Base-by-base conservation (phyloP, 2,888 invertebrate species). In the Phrixothrix hirtus region DNA sequence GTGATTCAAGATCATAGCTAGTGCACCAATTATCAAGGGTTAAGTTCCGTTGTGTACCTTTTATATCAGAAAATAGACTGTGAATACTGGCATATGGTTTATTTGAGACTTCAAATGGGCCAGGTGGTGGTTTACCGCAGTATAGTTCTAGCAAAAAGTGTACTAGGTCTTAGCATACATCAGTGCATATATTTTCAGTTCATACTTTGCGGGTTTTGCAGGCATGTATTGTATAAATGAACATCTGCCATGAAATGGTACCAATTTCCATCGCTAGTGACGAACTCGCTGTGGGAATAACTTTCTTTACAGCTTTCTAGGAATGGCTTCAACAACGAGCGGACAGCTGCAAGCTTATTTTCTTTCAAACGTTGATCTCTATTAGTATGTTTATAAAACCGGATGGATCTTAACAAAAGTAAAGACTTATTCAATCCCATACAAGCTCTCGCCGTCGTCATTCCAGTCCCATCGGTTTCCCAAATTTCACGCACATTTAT, bases 101-200 rank as follows among this genome's bases (percentile, higher is more conserved):
- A n/a, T n/a, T n/a, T n/a, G n/a, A n/a, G n/a, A n/a, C n/a, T n/a
- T n/a, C n/a, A n/a, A 11, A 11, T 34, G 12, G 7, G 7, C 12
- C 3, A 34, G 5, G 12, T 34, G 7, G 13, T 4, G 9, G 11
- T 34, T 34, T 34, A 7, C 34, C 34, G 15, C 34, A 12, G 15
- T 34, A 34, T 34, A 34, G n/a, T 34, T 34, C 34, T 5, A 34
- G 12, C 15, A n/a, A 34, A 34, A 13, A 34, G 34, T 34, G 34
- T 34, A 12, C 2, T 14, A 34, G 7, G 34, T 34, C n/a, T 34
- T 29, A 9, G 29, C 29, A n/a, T 29, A 6, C n/a, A n/a, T n/a
- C n/a, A n/a, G n/a, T n/a, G n/a, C n/a, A n/a, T n/a, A n/a, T n/a
- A n/a, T n/a, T n/a, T n/a, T n/a, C n/a, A n/a, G n/a, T n/a, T n/a